Evolutionary conservation across 2,888 invertebrate species (phyloP), one percentile per base, ranked within the genome.

Genomic region (Mesochorus sp.): DNA sequence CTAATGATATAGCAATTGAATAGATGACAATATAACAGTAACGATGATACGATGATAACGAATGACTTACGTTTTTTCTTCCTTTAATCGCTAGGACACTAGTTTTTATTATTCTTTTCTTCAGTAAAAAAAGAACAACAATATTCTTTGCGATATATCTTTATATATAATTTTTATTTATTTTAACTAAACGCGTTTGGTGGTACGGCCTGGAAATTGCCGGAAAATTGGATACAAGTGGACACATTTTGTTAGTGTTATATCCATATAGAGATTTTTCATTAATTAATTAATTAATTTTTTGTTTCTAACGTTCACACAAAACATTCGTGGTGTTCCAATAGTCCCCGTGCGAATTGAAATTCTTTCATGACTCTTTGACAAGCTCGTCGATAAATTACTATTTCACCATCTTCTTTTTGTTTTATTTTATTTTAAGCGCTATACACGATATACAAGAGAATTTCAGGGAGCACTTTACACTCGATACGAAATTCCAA

Each of bases 1-100:
- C 67, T 51, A 68, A 74, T 64, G 62, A 59, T 14, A 21, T 59
- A 59, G 37, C 21, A 57, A 59, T 39, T 39, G 39, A 59, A 59
- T 24, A 31, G 21, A 75, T 61, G 61, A 55, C 6, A 64, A 55
- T 61, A 71, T 68, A 67, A 67, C 31, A 44, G 68, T 79, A 67
- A 75, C 76, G 70, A 71, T 74, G 57, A 70, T 49, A 59, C 61
- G 68, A 70, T 68, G 76, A 71, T 76, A 68, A 80, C 64, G 51
- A 73, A 73, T 76, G 61, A 72, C 55, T 73, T 31, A 39, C 61
- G 47, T 62, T 53, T 39, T 37, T 28, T 61, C 6, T 37, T 49
- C 17, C 12, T 19, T 28, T 14, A 39, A 28, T 39, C 71, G 28
- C 42, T 24, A 61, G 24, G 47, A 55, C 24, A 37, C 28, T 39